Evolutionary conservation across 1,140 invertebrate genomes (phyloP), one percentile per base, ranked within the genome.

Genomic region (Drosophila malerkotliana): DNA sequence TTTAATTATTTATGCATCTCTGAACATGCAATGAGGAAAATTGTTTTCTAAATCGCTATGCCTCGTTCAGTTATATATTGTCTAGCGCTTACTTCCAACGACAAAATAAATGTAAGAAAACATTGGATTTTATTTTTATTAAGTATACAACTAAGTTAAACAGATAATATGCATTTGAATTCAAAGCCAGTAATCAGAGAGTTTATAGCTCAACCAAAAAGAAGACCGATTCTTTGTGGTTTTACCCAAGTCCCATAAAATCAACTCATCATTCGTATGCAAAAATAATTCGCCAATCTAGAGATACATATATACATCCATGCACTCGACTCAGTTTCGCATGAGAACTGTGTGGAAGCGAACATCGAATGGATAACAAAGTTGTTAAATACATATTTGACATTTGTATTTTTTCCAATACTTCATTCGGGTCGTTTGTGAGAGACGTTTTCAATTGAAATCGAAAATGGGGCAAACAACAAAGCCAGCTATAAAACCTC

Each of bases 1-100:
- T 81, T 85, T 72, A 87, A 85, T 85, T 87, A 85, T 85, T 85
- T 87, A 85, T 85, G 64, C 67, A 49, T 26, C 58, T 51, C 37
- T 52, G 62, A 74, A 87, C 82, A 85, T 67, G 82, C 71, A 71
- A 71, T 30, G 67, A 72, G 74, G 41, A 39, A 79, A 87, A 82
- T 87, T 84, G 76, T 77, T 87, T 81, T 61, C 51, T 34, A 78
- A 81, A 85, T 78, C 63, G 52, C 51, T 69, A 28, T 67, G 37
- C 37, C 18, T 4, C 26, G 26, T 28, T 28, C 26, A 28, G 26
- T 28, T 28, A 28, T 5, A 5, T 61, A 34, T 26, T 48, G 18
- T 30, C 12, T 24, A 15, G 24, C 52, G 53, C 54, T 21, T n/a
- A 54, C 54, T 30, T 68, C n/a, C 30, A 59, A 49, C 10, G 0